A percentile compares a stretch with the other conserved stretches of the same genome.
phyloP scores from a whole-genome alignment of 2,113 vertebrate species.

The Hippocampus comes region DNA sequence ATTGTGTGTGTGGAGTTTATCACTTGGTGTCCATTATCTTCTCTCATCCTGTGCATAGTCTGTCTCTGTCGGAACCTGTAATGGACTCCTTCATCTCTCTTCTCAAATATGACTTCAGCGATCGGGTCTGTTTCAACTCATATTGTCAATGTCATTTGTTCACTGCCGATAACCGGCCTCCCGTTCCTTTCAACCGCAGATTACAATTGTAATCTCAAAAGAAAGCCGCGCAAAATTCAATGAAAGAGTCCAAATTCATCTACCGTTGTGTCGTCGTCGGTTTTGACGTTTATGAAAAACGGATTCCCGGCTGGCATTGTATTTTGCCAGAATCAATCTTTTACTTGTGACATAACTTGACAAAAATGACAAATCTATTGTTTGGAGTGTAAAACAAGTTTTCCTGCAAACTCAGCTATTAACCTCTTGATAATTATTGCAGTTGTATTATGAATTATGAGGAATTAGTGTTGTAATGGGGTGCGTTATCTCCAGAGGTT shows the following conservation, averaged over 20 bases:
- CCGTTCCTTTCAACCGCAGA: slow-evolving; percentile 49
- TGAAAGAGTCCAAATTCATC: slow-evolving; percentile 46
- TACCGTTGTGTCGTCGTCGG: slow-evolving; percentile 39
- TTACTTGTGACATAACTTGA: no score
- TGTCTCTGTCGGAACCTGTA: slow-evolving; percentile 9
- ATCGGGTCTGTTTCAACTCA: slow-evolving; percentile 53
- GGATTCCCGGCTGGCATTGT: background rate
- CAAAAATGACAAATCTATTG: no score
- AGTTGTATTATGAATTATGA: no score
- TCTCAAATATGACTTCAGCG: slow-evolving; percentile 54
- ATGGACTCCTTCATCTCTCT: slow-evolving; percentile 39
- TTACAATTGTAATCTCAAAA: slow-evolving; percentile 61
- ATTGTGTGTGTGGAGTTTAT: background rate
- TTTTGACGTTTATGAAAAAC: background rate
- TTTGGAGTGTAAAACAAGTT: no score
- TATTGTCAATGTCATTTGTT: slow-evolving; percentile 63
- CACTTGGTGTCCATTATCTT: background rate
- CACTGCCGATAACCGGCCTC: slow-evolving; percentile 57
- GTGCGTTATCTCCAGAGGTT: no score
- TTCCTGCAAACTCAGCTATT: no score
- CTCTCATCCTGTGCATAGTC: background rate
- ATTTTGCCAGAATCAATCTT: background rate
- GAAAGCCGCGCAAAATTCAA: slow-evolving; percentile 43
- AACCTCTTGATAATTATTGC: no score
- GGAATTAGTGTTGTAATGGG: no score